Conservation (phyloP, 2,797 vertebrate genomes). For the Coracias cyanogaster region DNA sequence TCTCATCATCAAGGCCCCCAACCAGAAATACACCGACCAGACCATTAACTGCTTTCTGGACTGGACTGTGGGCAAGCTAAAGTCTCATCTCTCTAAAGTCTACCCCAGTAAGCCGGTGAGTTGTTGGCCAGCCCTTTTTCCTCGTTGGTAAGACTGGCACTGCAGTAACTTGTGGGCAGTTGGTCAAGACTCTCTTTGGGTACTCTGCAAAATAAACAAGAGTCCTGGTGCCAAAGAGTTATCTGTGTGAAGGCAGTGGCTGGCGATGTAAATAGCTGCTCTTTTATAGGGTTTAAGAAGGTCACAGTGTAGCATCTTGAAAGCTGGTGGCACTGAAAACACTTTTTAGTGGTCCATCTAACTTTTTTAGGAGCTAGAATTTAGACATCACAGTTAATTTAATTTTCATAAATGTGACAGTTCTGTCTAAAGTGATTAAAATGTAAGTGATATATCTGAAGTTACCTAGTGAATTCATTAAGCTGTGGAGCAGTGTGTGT, state of each 20-base stretch:
- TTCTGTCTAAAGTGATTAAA: neutral
- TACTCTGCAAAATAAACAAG: neutral
- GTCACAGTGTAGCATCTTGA: neutral
- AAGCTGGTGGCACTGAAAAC: neutral
- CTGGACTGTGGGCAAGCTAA: conserved; percentile 95
- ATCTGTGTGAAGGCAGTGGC: neutral
- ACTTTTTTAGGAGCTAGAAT: neutral
- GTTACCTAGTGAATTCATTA: neutral
- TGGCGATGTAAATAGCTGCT: neutral
- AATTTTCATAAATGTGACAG: neutral
- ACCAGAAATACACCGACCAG: conserved; percentile 96
- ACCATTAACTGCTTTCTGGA: conserved; percentile 91
- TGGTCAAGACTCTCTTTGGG: neutral
- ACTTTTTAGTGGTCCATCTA: neutral
- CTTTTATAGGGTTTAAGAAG: neutral
- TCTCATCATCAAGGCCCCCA: conserved; percentile 93
- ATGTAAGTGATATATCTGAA: rapidly evolving
- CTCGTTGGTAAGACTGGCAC: rapidly evolving
- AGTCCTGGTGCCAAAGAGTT: neutral
- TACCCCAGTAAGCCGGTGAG: conserved; percentile 95
- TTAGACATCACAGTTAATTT: neutral
- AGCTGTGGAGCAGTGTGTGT: neutral
- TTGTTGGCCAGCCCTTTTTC: neutral
- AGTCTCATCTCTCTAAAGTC: conserved; percentile 89
- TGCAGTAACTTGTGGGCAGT: neutral